These are phyloP conservation scores for Cephalotes varians DNA, from an alignment of 2,888 invertebrate species.

Conservation along the genomic window DNA sequence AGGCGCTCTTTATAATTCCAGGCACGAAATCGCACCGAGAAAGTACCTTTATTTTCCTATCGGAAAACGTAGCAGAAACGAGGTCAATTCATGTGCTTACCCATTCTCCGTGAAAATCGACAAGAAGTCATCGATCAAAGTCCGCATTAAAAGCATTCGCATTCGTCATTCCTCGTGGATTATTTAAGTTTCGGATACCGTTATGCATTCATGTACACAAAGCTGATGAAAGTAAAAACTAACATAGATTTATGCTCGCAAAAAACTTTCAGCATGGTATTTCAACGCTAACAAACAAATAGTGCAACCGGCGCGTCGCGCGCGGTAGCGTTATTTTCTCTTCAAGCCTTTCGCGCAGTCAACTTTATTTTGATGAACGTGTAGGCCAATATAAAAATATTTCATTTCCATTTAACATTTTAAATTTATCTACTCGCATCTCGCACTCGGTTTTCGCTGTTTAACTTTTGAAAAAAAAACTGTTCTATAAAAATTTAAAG, in stretches of 20 bases:
- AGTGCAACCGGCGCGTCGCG: background rate
- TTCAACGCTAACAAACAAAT: constrained; percentile 30
- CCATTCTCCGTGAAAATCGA: constrained; percentile 18
- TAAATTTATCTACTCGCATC: background rate
- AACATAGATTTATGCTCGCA: constrained; percentile 19
- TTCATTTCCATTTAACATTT: no score
- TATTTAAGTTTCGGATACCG: constrained; percentile 27
- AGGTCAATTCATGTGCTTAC: constrained; percentile 38
- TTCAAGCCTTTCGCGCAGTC: background rate
- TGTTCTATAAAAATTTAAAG: background rate
- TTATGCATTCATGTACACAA: constrained; percentile 20
- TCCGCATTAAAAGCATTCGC: constrained; percentile 40
- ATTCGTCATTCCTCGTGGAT: constrained; percentile 30
- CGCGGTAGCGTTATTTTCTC: constrained; percentile 13
- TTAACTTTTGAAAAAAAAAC: background rate
- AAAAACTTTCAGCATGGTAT: constrained; percentile 22
- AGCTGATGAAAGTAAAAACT: constrained; percentile 26
- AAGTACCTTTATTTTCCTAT: constrained; percentile 50
- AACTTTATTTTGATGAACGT: constrained; percentile 14
- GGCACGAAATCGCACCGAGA: constrained; percentile 49
- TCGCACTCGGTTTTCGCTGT: background rate
- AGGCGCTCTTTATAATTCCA: constrained; percentile 53
- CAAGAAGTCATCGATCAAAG: constrained; percentile 62
- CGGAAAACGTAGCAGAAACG: constrained; percentile 13
- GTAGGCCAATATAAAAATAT: constrained; percentile 3